A percentile compares a stretch with the other conserved stretches of the same genome.
These are phyloP conservation scores for Pseudorhiza aurosa DNA, from an alignment of 30 jellyfish, hydroid and myxozoan genomes.

Conservation along the genomic window DNA sequence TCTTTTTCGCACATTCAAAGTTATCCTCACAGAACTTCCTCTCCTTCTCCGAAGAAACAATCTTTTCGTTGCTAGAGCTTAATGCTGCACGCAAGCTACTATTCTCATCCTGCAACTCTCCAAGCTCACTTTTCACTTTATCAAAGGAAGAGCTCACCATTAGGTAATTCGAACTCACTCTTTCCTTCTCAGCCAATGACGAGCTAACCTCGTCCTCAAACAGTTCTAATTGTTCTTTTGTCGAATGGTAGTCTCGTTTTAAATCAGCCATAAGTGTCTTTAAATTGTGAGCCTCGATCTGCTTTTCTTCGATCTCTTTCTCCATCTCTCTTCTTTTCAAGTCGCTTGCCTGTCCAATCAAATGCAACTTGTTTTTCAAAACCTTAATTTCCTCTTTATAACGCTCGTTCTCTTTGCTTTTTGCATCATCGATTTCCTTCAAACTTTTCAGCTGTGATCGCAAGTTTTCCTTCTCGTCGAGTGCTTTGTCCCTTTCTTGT, in stretches of 20 bases:
- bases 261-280: slow-evolving; percentile 1
- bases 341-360: slow-evolving; percentile 21
- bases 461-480: slow-evolving; percentile 35
- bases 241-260: slow-evolving; percentile 6
- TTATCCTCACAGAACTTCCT: slow-evolving; percentile 35
- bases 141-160: slow-evolving; percentile 19
- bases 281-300: slow-evolving; percentile 4
- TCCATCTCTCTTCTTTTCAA: slow-evolving; percentile 30
- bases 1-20: slow-evolving; percentile 27
- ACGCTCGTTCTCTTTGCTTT: slow-evolving; percentile 5
- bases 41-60: slow-evolving; percentile 23
- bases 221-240: slow-evolving; percentile 22
- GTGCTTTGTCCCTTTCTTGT: slow-evolving; percentile 67
- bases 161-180: background rate
- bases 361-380: slow-evolving; percentile 1
- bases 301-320: slow-evolving; percentile 25
- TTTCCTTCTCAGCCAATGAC: slow-evolving; percentile 32
- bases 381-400: slow-evolving; percentile 4
- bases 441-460: slow-evolving; percentile 35
- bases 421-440: background rate
- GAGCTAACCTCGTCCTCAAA: slow-evolving; percentile 15
- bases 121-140: slow-evolving; percentile 13
- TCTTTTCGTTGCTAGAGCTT: slow-evolving; percentile 28
- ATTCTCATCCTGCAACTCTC: slow-evolving; percentile 19
- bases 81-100: slow-evolving; percentile 21